Percentiles rank a stretch among this genome's conserved stretches.
Conservation (phyloP, 1,140 invertebrate species). For the Ganaspis sp. region DNA sequence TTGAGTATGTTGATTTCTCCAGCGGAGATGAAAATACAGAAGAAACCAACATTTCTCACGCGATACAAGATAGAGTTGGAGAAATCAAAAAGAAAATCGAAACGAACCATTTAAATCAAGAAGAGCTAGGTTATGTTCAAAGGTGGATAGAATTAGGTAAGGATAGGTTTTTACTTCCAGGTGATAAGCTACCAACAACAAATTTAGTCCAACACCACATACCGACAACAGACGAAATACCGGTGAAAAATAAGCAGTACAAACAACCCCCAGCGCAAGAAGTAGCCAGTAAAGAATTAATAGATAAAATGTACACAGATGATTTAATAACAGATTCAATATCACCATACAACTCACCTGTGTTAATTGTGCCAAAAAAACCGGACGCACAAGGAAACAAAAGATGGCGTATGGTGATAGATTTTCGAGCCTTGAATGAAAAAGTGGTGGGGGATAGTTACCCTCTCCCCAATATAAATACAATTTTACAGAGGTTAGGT, state of each 20-base stretch:
- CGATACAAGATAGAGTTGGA: no score
- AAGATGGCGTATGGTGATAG: constrained; percentile 51
- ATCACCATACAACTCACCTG: constrained; percentile 51
- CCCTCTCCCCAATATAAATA: background rate
- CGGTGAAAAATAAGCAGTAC: background rate
- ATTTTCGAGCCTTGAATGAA: constrained; percentile 19
- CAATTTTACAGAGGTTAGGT: no score
- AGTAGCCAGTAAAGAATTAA: constrained; percentile 29
- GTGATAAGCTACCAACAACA: background rate
- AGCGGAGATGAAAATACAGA: no score
- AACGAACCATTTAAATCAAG: background rate
- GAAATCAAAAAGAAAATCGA: background rate
- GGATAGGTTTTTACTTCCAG: no score
- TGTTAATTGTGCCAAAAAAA: constrained; percentile 55
- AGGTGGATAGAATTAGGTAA: no score
- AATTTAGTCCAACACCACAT: background rate
- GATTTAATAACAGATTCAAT: constrained; percentile 52
- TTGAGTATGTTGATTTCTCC: background rate
- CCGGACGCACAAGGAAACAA: constrained; percentile 43
- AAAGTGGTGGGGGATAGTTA: background rate
- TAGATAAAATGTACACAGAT: constrained; percentile 49
- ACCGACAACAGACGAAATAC: background rate
- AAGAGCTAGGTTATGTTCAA: no score
- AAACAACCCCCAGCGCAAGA: background rate
- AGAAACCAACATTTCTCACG: no score